Conservation (phyloP, 2,113 vertebrate species). For the Empidonax alnorum region DNA sequence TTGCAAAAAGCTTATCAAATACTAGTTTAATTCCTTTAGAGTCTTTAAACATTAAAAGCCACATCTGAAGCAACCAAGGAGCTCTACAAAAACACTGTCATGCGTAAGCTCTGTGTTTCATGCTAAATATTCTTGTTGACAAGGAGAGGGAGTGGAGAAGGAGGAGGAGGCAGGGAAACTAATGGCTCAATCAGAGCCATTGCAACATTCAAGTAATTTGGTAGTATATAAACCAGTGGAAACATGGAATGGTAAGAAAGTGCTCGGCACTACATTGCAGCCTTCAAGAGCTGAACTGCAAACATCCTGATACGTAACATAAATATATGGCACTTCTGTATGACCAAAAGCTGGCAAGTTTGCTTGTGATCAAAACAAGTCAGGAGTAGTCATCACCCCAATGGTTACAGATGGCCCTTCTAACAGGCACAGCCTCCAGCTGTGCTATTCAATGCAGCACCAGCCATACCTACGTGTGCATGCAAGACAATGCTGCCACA, state of each 20-base stretch:
- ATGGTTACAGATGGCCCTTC: background rate
- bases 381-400: constrained; percentile 31
- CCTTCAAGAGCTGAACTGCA: constrained; percentile 52
- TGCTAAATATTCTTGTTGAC: constrained; percentile 48
- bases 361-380: constrained; percentile 14
- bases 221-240: constrained; percentile 47
- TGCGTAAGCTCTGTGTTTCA: constrained; percentile 49
- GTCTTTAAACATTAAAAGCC: constrained; percentile 59
- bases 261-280: constrained; percentile 58
- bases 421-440: constrained; percentile 15
- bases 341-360: constrained; percentile 50
- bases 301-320: constrained; percentile 68
- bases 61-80: constrained; percentile 45
- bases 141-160: background rate
- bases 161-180: background rate
- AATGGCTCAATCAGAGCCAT: constrained; percentile 46
- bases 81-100: constrained; percentile 40
- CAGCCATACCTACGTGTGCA: constrained; percentile 22
- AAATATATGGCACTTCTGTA: constrained; percentile 74
- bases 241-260: constrained; percentile 66
- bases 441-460: background rate
- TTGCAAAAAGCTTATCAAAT: constrained; percentile 66
- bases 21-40: constrained; percentile 40
- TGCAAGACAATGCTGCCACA: constrained; percentile 57
- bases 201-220: constrained; percentile 70